These are phyloP conservation scores for Plestiodon gilberti DNA, from an alignment of 2,113 vertebrate genomes.

Conservation along the genomic window DNA sequence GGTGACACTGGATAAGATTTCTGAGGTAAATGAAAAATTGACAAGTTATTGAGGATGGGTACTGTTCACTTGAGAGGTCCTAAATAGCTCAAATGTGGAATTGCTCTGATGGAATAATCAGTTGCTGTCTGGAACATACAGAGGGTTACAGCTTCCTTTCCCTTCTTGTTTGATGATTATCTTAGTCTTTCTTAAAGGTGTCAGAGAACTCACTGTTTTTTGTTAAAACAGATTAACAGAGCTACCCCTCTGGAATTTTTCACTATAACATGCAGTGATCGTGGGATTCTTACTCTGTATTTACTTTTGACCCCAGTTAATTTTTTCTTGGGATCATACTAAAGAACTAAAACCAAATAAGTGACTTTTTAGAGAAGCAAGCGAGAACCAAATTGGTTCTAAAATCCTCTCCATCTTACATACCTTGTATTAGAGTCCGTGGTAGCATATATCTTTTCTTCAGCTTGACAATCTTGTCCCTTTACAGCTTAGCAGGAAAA, in stretches of 20 bases:
- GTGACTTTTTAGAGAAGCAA: constrained; percentile 35
- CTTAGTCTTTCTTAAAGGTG: no score
- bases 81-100: background rate
- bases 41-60: background rate
- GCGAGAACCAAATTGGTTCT: constrained; percentile 48
- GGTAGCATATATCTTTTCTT: constrained; percentile 19
- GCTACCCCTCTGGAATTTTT: background rate
- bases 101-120: no score
- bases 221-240: background rate
- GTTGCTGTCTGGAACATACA: no score
- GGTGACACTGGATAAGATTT: background rate
- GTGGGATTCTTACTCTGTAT: constrained; percentile 63
- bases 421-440: constrained; percentile 59
- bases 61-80: background rate
- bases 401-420: constrained; percentile 37
- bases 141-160: no score
- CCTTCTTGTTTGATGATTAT: no score
- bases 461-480: background rate
- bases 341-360: constrained; percentile 5
- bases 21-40: background rate
- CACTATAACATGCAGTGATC: constrained; percentile 58
- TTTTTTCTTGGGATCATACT: constrained; percentile 56
- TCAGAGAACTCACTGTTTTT: background rate
- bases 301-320: constrained; percentile 48
- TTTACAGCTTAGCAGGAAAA: background rate